Conservation (phyloP, 2,113 vertebrate species). For the Prochilodus magdalenae region DNA sequence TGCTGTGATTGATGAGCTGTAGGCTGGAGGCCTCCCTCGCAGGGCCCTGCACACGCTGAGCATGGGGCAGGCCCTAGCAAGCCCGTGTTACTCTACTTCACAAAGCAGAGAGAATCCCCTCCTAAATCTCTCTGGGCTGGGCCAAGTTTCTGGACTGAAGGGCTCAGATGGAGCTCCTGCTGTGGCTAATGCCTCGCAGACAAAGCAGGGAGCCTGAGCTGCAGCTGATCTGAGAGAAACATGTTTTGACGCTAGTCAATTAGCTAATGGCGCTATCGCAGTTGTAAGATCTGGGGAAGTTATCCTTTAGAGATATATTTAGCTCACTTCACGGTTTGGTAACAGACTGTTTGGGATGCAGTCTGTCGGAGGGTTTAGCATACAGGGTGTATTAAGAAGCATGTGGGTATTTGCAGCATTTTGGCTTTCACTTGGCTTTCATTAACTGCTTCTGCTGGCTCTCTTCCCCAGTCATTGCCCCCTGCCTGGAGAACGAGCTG, state of each 20-base stretch:
- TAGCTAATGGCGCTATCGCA: slow-evolving; percentile 21
- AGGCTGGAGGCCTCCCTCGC: slow-evolving; percentile 42
- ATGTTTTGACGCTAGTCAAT: slow-evolving; percentile 29
- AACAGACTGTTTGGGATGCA: neutral
- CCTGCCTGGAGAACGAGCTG: slow-evolving; percentile 91
- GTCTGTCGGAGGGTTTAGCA: neutral
- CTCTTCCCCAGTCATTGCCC: slow-evolving; percentile 80
- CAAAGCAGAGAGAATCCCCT: slow-evolving; percentile 23
- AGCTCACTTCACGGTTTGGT: neutral
- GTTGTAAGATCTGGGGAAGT: slow-evolving; percentile 21
- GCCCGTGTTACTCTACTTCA: slow-evolving; percentile 39
- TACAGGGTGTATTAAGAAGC: neutral
- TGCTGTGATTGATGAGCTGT: slow-evolving; percentile 44
- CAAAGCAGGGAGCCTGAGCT: slow-evolving; percentile 18
- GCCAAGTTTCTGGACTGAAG: slow-evolving; percentile 47
- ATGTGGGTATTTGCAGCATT: neutral
- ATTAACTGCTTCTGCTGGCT: neutral
- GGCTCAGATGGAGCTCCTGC: slow-evolving; percentile 67
- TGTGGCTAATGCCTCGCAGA: slow-evolving; percentile 21
- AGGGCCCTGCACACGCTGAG: slow-evolving; percentile 28
- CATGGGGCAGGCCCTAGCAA: slow-evolving; percentile 52
- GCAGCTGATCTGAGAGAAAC: slow-evolving; percentile 30
- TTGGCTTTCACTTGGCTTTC: neutral
- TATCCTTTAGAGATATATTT: slow-evolving; percentile 30
- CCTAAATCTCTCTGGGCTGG: slow-evolving; percentile 6